Base-by-base conservation (phyloP, 2,113 vertebrate genomes). In the Poecilia latipinna region DNA sequence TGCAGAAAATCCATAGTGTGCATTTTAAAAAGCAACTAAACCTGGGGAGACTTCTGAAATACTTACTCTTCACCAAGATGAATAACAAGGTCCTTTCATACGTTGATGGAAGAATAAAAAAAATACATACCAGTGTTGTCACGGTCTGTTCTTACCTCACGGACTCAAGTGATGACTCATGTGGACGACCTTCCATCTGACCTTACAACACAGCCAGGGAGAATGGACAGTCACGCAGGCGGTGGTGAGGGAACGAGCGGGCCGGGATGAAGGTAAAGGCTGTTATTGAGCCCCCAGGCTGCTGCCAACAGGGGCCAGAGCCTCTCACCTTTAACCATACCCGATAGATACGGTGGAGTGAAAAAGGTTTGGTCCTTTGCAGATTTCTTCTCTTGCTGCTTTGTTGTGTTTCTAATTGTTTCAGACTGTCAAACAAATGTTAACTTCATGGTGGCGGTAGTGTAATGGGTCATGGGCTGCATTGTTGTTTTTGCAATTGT, bases 161-260 rank as follows among this genome's bases (percentile, higher is more conserved):
- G 24, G 44, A 35, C 48, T 78, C 10, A 39, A 26, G 7, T 15
- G 62, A 66, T 39, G 65, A 69, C 37, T 61, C 65, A 68, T 28
- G 13, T 12, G 26, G 7, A 54, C 13, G 24, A 39, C 37, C 37
- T 28, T 17, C 12, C 7, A 12, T 91, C 94, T 95, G 85, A 97
- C 97, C 98, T 95, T 98, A 97, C 75, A 98, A 91, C 69, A 99
- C 74, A 29, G 96, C 98, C 86, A 98, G 96, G 86, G 98, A 94
- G 69, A 96, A 94, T 0, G 48, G 95, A 94, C 84, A 7, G 96
- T 95, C 95, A 97, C 93, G 73, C 95, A 94, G 63, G 94, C 22
- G 31, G 97, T 95, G 6, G 95, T 97, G 70, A 95, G 93, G 4
- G 94, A 94, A 76, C 96, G 96, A 72, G 39, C 90, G 94, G 7